Conservation (phyloP, 2,888 invertebrate genomes). For the Lepidochrysops patricia region DNA sequence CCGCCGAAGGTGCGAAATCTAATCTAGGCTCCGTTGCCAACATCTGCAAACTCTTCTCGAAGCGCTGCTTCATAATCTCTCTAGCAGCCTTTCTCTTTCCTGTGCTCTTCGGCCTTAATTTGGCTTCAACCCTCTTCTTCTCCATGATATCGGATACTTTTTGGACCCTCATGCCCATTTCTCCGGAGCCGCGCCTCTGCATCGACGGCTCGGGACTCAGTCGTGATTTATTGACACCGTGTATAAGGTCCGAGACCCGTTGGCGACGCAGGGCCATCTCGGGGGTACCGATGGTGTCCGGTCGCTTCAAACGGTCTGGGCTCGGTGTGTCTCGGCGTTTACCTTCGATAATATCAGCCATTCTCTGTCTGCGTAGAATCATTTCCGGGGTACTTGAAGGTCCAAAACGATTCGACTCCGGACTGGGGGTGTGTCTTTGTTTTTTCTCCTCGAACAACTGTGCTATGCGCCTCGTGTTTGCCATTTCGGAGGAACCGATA, state of each 20-base stretch:
- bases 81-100: conserved; percentile 51
- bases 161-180: conserved; percentile 78
- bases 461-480: conserved; percentile 47
- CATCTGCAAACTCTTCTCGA: conserved; percentile 91
- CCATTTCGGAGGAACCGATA: conserved; percentile 39
- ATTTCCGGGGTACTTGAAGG: conserved; percentile 45
- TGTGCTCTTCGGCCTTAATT: conserved; percentile 38
- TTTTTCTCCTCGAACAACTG: conserved; percentile 50
- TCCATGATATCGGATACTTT: conserved; percentile 83
- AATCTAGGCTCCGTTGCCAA: conserved; percentile 83
- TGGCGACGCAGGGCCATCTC: conserved; percentile 53
- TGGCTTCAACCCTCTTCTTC: conserved; percentile 75
- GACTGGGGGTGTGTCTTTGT: conserved; percentile 43
- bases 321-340: conserved; percentile 43
- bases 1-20: conserved; percentile 73
- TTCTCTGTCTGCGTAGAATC: conserved; percentile 45
- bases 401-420: conserved; percentile 36
- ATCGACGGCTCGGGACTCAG: conserved; percentile 27
- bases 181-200: conserved; percentile 45
- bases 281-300: conserved; percentile 41
- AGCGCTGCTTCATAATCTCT: conserved; percentile 84
- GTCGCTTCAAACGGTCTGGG: conserved; percentile 40
- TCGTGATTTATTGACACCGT: conserved; percentile 34
- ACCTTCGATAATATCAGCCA: conserved; percentile 56
- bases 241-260: conserved; percentile 47